phyloP scores from a whole-genome alignment of 2,797 vertebrate genomes.

The Rhinatrema bivittatum region DNA sequence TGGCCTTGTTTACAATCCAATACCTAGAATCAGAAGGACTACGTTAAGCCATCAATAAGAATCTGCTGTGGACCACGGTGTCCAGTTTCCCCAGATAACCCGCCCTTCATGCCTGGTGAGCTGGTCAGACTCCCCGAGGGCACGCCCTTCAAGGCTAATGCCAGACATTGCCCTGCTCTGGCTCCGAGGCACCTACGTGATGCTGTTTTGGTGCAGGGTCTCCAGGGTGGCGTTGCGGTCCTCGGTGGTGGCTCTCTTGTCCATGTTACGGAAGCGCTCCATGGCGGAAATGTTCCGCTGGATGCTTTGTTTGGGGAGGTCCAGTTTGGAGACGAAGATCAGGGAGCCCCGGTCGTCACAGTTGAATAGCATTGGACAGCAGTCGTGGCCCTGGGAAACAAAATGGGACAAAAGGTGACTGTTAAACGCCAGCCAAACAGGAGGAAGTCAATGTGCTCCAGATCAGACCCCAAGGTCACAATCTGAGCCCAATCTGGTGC shows the following conservation, averaged over 20 bases:
- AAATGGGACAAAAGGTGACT: neutral
- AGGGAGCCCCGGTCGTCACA: constrained; percentile 84
- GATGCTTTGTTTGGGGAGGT: constrained; percentile 96
- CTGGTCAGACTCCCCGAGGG: too few species aligned
- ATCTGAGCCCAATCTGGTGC: too few species aligned
- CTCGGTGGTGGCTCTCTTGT: constrained; percentile 92
- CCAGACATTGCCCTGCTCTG: too few species aligned
- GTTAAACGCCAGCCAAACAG: neutral
- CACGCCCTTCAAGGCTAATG: too few species aligned
- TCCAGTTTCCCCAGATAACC: too few species aligned
- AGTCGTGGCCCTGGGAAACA: constrained; percentile 84
- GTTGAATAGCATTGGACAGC: constrained; percentile 96
- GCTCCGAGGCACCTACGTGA: constrained; percentile 84
- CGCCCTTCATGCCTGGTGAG: too few species aligned
- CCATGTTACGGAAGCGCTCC: constrained; percentile 98
- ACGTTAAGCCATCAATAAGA: too few species aligned
- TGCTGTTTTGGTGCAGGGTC: constrained; percentile 93
- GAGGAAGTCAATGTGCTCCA: too few species aligned
- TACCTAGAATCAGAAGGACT: too few species aligned
- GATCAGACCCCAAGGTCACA: too few species aligned
- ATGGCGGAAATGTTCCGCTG: constrained; percentile 97
- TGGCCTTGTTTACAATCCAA: too few species aligned
- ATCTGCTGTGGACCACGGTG: too few species aligned
- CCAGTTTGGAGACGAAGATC: constrained; percentile 90
- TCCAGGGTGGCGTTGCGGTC: constrained; percentile 90